phyloP scores from a whole-genome alignment of 2,888 invertebrate genomes.

The Drosophila vallismaia region DNA sequence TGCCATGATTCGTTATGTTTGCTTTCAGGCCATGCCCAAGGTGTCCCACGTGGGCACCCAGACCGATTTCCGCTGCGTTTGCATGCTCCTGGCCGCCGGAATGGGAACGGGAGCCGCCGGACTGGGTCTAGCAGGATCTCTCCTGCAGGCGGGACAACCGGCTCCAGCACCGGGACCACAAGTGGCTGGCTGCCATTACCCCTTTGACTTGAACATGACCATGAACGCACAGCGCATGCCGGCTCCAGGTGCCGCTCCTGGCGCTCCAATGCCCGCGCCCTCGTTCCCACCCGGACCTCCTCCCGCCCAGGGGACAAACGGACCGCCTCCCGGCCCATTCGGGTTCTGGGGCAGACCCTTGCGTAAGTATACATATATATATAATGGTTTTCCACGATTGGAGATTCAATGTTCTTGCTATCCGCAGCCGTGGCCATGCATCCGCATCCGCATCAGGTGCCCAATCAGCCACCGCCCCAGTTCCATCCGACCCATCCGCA shows the following conservation, averaged over 20 bases:
- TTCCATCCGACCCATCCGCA: slow-evolving; percentile 25
- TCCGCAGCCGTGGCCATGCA: slow-evolving; percentile 34
- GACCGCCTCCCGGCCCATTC: background rate
- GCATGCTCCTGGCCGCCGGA: slow-evolving; percentile 41
- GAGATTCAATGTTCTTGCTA: background rate
- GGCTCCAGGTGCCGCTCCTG: background rate
- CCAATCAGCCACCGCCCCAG: slow-evolving; percentile 3
- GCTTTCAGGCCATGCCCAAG: slow-evolving; percentile 10
- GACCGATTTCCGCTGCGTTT: slow-evolving; percentile 55
- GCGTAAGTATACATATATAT: slow-evolving; percentile 26
- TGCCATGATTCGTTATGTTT: too few species aligned
- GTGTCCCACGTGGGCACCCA: slow-evolving; percentile 41
- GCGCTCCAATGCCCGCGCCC: background rate
- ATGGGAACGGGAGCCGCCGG: background rate
- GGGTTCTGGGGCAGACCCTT: slow-evolving; percentile 44
- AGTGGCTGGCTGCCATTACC: background rate
- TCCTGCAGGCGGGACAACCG: background rate
- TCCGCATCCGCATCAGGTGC: slow-evolving; percentile 22
- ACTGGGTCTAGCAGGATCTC: background rate
- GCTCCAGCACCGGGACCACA: background rate
- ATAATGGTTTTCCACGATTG: background rate
- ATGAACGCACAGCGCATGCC: background rate
- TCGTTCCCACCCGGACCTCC: background rate
- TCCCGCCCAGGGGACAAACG: background rate
- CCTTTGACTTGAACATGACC: background rate